Base-by-base conservation (phyloP, 2,888 invertebrate species). In the Pandemis heparana region DNA sequence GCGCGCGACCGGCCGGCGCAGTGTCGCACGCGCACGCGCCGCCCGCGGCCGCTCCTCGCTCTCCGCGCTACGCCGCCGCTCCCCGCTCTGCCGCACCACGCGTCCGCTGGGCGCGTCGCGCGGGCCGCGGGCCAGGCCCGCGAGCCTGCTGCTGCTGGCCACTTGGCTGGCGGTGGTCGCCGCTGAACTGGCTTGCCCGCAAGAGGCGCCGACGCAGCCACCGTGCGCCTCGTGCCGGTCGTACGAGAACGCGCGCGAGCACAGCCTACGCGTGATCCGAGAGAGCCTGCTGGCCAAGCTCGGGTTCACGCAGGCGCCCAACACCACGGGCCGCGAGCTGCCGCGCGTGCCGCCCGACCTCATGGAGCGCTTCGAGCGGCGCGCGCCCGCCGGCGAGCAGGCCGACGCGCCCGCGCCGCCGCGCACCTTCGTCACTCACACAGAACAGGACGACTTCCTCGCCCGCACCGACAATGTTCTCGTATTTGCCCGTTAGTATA, bases 401-500 rank as follows among this genome's bases (percentile, higher is more conserved):
- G 95, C 95, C 75, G 96, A 96, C 84, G 96, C 90, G 79, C 92
- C 92, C 75, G 94, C 88, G 90, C 92, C 90, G 80, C 91, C 87
- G 86, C 94, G 87, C 87, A 91, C 87, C 88, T 91, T 89, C 86
- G 95, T 89, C 91, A 94, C 89, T 88, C 95, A 87, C 92, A 95
- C 87, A 91, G 96, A 88, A 94, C 95, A 87, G 77, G 96, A 96
- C 83, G 96, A 96, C 87, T 96, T 95, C 91, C 95, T 96, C 83
- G 95, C 96, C 80, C 95, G 95, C 83, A 96, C 96, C 76, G 95
- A 96, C 87, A 96, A 95, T 84, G 95, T 96, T 82, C 91, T 96
- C 88, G 95, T 96, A 79, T 97, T 97, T 92, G 96, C 96, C 83
- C 96, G 95, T 95, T 95, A 95, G 95, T 95, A 95, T 88, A 81